Base-by-base conservation (phyloP, 1,140 invertebrate species). In the Cherax destructor region DNA sequence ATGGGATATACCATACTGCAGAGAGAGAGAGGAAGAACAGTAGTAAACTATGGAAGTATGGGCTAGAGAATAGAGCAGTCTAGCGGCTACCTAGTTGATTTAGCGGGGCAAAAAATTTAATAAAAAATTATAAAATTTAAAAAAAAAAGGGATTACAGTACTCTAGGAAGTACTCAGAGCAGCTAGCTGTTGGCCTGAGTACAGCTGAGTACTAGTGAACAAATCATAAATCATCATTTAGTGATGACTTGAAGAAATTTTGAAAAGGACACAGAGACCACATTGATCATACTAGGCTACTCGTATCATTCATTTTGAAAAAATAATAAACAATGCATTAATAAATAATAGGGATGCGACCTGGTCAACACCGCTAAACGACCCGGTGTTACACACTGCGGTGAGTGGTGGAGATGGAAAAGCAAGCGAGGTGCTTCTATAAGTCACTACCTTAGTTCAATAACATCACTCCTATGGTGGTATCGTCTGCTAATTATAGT, bases 361-460 rank as follows among this genome's bases (percentile, higher is more conserved):
- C 24, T 47, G 50, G 50, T 47, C 77, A 50, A 50, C 77, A 79
- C 30, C 77, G 30, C 50, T 49, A 79, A 79, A 49, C 7, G 13
- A 21, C 7, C 47, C 18, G 77, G 9, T 74, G 21, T 30, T 21
- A 74, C 7, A 74, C 24, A 74, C 11, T 50, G 18, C 77, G 9
- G 47, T 79, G 18, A 79, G 24, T 79, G 77, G 77, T 47, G 49
- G 77, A 79, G 77, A 11, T 79, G 76, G n/a, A 79, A 49, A 79
- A 74, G 30, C 21, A 79, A 52, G 77, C 77, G 30, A 50, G 77
- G 77, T 79, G 77, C 77, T 79, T 79, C 77, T 79, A 79, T 41
- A 74, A 65, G 21, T 49, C 30, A 50, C 77, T 56, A 56, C 52
- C 52, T 9, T 56, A 56, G 50, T 50, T 79, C 21, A 79, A 6